Evolutionary conservation across 2,113 vertebrate genomes (phyloP).

Genomic region (Phrynocephalus versicolor): DNA sequence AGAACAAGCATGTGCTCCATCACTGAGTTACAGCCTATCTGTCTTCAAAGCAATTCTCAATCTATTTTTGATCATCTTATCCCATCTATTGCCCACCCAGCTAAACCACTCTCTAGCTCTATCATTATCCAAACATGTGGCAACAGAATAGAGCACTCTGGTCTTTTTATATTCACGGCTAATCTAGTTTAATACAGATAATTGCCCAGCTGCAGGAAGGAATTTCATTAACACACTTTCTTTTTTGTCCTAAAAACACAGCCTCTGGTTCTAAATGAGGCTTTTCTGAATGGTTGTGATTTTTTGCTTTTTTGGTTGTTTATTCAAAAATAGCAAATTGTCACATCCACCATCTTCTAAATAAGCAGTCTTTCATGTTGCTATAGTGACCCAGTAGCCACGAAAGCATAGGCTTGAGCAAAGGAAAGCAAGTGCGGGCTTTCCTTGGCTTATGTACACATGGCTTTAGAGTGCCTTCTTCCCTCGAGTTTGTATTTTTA

Average conservation of each 20-base stretch:
- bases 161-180: slow-evolving; percentile 38
- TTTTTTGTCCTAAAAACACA: slow-evolving; percentile 43
- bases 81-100: slow-evolving; percentile 23
- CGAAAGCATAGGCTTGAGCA: slow-evolving; percentile 50
- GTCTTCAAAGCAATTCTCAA: neutral
- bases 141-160: neutral
- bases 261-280: slow-evolving; percentile 25
- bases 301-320: slow-evolving; percentile 33
- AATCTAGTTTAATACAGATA: slow-evolving; percentile 43
- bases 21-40: neutral
- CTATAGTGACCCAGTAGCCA: slow-evolving; percentile 55
- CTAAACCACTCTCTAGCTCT: slow-evolving; percentile 25
- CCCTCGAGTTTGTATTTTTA: slow-evolving; percentile 45
- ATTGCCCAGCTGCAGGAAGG: slow-evolving; percentile 26
- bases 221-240: slow-evolving; percentile 5
- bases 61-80: neutral
- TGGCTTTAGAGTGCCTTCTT: slow-evolving; percentile 55
- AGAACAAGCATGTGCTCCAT: neutral
- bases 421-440: slow-evolving; percentile 57
- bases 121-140: slow-evolving; percentile 22
- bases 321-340: slow-evolving; percentile 63
- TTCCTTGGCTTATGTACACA: slow-evolving; percentile 36
- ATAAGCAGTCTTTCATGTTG: slow-evolving; percentile 57
- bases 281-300: slow-evolving; percentile 46
- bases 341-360: slow-evolving; percentile 59